phyloP scores from a whole-genome alignment of 2,113 vertebrate genomes.

The Nesogale talazaci region DNA sequence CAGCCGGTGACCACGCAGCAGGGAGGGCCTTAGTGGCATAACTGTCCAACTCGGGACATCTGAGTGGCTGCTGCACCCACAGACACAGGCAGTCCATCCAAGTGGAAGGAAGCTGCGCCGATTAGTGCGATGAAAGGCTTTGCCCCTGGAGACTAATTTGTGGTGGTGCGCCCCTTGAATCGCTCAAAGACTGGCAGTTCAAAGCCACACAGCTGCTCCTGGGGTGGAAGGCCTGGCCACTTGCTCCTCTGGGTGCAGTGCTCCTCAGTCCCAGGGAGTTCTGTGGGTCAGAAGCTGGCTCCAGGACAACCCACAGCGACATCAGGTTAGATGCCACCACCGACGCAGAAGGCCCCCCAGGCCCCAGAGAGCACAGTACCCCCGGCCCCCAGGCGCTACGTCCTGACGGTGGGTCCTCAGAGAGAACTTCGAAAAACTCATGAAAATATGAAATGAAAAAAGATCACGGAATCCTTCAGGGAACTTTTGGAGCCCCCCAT shows the following conservation, averaged over 20 bases:
- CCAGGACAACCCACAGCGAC: not conserved
- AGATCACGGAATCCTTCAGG: too few species aligned
- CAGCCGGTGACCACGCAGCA: too few species aligned
- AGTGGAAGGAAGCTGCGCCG: not conserved
- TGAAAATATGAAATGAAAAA: too few species aligned
- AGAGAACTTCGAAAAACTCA: too few species aligned
- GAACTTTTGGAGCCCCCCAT: not conserved
- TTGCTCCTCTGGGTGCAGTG: not conserved
- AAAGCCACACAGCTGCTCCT: not conserved
- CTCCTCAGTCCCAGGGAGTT: not conserved
- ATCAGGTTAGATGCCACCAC: too few species aligned
- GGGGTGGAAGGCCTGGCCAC: not conserved
- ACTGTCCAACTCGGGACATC: not conserved
- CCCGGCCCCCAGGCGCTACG: accelerated
- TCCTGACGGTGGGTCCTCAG: not conserved
- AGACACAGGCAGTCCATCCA: not conserved
- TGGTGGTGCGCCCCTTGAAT: not conserved
- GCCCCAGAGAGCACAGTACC: accelerated
- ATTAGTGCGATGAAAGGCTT: not conserved
- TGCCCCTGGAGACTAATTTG: accelerated
- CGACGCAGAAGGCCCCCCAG: too few species aligned
- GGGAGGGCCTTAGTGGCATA: too few species aligned
- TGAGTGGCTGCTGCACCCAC: not conserved
- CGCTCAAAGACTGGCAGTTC: not conserved
- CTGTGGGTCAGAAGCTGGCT: not conserved